phyloP scores from a whole-genome alignment of 2,113 vertebrate genomes.

The Anoura caudifer region DNA sequence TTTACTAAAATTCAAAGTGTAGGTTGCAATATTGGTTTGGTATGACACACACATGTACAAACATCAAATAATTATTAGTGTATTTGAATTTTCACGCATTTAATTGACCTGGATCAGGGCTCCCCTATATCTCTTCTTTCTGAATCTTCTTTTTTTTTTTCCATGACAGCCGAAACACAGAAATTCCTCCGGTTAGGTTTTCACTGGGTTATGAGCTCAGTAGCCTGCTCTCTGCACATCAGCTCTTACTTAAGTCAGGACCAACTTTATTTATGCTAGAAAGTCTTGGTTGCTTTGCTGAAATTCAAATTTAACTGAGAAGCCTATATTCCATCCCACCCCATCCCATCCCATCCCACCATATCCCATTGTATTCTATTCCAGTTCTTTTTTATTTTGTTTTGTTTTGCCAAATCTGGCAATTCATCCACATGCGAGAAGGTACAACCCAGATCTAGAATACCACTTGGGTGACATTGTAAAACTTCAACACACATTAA shows the following conservation, averaged over 20 bases:
- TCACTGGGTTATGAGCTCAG: neutral
- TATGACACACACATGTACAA: neutral
- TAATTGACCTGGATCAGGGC: neutral
- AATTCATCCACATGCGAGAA: neutral
- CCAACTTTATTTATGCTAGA: neutral
- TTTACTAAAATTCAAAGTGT: neutral
- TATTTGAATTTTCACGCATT: neutral
- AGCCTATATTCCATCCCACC: neutral
- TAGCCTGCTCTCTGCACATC: accelerated
- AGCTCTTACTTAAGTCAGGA: neutral
- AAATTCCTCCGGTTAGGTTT: neutral
- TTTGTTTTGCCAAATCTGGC: neutral
- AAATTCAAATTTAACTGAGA: neutral
- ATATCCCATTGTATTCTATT: neutral
- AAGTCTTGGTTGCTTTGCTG: neutral
- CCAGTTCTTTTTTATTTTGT: neutral
- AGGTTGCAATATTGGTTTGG: neutral
- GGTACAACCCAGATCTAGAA: neutral
- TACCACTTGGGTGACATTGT: neutral
- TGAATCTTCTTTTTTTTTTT: neutral
- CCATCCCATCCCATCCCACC: neutral
- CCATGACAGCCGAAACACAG: neutral
- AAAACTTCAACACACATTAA: neutral
- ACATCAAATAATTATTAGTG: neutral
- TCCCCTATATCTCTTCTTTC: too few species aligned